Base-by-base conservation (phyloP, 2,797 vertebrate species). In the Pseudochirops cupreus region DNA sequence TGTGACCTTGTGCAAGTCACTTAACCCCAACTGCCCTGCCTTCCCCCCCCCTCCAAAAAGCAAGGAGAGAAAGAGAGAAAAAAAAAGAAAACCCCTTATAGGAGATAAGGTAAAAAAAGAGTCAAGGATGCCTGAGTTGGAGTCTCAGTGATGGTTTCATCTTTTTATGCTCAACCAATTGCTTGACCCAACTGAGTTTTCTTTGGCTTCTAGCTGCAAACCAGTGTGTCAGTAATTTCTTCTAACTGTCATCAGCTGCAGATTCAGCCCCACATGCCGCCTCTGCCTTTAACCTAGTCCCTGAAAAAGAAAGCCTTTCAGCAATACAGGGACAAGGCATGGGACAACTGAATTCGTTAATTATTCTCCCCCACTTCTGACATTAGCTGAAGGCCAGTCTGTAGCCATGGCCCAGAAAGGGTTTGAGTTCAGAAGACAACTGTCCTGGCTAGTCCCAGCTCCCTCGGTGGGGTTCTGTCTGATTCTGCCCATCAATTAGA, bases 361-460 rank as follows among this genome's bases (percentile, higher is more conserved):
- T 57, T 91, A 33, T 26, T 74, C 33, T 91, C 93, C 67, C n/a
- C 91, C 93, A 26, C 12, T 94, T 93, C 94, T 92, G 24, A 91
- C 5, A 31, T 53, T 93, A 95, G 13, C 56, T 92, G 31, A 95
- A 50, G 24, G 33, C 94, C 14, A 91, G 52, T 33, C 4, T 59
- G 93, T 92, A 95, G 26, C 62, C 94, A 91, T 92, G 5, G 7
- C 26, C 58, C 50, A 67, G 39, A 46, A 82, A 46, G 5, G 9
- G 39, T 82, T 46, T 54, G 92, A 57, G 1, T 16, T 33, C 91
- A 95, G 33, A 95, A 82, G 33, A 31, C 4, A 93, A 91, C 96
- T 92, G 74, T 91, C 26, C 94, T 92, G 92, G 24, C 89, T 91
- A 55, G 5, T 14, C 33, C n/a, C 82, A 87, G 4, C 90, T 55